phyloP scores from a whole-genome alignment of 2,113 vertebrate genomes.

The Benthochromis sp. region DNA sequence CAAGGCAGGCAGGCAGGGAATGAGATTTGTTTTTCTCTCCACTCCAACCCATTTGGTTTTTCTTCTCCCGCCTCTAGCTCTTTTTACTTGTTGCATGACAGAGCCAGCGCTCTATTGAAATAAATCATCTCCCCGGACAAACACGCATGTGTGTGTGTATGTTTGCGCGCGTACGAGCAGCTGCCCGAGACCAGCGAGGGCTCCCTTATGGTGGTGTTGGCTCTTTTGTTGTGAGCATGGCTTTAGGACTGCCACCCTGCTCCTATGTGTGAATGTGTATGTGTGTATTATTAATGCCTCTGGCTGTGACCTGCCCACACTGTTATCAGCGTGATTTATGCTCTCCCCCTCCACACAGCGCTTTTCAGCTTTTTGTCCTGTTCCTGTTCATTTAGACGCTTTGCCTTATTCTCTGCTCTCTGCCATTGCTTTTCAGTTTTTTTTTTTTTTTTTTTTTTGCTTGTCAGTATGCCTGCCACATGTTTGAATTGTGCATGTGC shows the following conservation, averaged over 20 bases:
- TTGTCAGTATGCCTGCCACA: not conserved
- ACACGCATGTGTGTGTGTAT: not conserved
- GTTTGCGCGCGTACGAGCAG: not conserved
- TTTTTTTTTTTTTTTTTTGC: not conserved
- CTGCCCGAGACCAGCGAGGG: slow-evolving; percentile 13
- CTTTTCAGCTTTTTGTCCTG: slow-evolving; percentile 31
- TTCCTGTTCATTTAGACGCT: slow-evolving; percentile 32
- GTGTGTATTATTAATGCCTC: slow-evolving; percentile 64
- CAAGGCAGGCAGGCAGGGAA: slow-evolving; percentile 19
- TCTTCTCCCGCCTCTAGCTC: slow-evolving; percentile 19
- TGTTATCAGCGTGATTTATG: slow-evolving; percentile 66
- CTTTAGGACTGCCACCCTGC: slow-evolving; percentile 42
- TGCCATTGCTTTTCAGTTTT: not conserved
- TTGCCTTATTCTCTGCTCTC: slow-evolving; percentile 2
- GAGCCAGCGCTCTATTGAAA: slow-evolving; percentile 38
- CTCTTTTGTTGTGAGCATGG: slow-evolving; percentile 40
- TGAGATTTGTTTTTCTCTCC: slow-evolving; percentile 55
- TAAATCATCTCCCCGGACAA: slow-evolving; percentile 54
- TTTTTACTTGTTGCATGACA: slow-evolving; percentile 62
- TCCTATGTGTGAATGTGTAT: not conserved
- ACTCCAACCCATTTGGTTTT: slow-evolving; percentile 28
- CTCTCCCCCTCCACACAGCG: slow-evolving; percentile 19
- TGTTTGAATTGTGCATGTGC: not conserved
- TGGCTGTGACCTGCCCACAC: slow-evolving; percentile 61
- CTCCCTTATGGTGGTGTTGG: slow-evolving; percentile 30